Evolutionary conservation across 1,140 invertebrate species (phyloP).

Genomic region (Temnothorax nylanderi): DNA sequence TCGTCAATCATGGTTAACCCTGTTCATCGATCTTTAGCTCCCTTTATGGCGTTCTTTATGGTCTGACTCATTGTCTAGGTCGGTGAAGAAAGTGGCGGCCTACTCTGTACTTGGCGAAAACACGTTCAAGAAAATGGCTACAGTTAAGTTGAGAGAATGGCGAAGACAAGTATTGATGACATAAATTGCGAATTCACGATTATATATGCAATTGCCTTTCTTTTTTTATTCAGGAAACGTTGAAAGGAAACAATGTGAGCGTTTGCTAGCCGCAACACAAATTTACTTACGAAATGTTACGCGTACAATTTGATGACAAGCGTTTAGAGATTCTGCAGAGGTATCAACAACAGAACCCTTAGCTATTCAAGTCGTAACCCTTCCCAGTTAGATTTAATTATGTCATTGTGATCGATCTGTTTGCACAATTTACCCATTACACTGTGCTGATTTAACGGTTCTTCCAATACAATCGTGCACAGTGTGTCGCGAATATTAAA

Average conservation of each 20-base stretch:
- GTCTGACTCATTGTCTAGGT: neutral
- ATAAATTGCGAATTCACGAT: neutral
- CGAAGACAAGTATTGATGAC: too few relatives aligned
- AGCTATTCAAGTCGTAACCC: conserved; percentile 73
- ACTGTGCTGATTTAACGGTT: neutral
- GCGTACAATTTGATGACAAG: conserved; percentile 65
- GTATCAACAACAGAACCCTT: conserved; percentile 60
- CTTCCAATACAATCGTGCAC: neutral
- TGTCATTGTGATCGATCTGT: conserved; percentile 74
- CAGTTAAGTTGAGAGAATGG: neutral
- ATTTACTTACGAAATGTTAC: conserved; percentile 60
- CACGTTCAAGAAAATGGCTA: neutral
- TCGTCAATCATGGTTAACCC: conserved; percentile 73
- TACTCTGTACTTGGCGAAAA: neutral
- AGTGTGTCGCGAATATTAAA: neutral
- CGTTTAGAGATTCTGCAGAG: conserved; percentile 71
- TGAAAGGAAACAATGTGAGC: conserved; percentile 14
- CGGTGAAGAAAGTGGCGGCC: neutral
- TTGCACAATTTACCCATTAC: conserved; percentile 54
- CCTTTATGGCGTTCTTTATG: conserved; percentile 40
- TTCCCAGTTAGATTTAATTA: conserved; percentile 71
- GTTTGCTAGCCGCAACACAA: conserved; percentile 48
- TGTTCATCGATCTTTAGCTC: conserved; percentile 34
- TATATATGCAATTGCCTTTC: neutral
- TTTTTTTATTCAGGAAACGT: neutral